Evolutionary conservation across 1,140 invertebrate species (phyloP).

Genomic region (Drosophila aff.): DNA sequence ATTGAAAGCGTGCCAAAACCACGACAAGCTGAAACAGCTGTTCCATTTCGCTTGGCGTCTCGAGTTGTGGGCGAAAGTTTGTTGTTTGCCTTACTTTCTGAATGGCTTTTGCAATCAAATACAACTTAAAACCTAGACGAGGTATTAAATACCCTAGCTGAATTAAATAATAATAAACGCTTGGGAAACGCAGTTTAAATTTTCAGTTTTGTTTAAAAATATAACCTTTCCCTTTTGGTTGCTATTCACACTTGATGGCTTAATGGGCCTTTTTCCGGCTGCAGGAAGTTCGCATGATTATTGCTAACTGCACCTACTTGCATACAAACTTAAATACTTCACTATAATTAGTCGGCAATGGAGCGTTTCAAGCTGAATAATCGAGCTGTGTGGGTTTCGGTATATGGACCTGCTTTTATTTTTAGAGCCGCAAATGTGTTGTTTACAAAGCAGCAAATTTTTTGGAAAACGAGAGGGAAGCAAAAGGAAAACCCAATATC

Average conservation of each 20-base stretch:
- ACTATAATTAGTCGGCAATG: slow-evolving; percentile 38
- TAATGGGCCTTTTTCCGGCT: slow-evolving; percentile 4
- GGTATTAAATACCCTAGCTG: slow-evolving; percentile 13
- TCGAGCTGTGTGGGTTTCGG: slow-evolving; percentile 10
- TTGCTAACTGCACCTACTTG: slow-evolving; percentile 27
- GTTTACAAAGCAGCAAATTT: slow-evolving; percentile 44
- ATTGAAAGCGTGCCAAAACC: slow-evolving; percentile 78
- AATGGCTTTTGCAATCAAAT: slow-evolving; percentile 36
- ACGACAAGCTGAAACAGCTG: slow-evolving; percentile 58
- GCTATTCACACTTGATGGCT: too few species aligned
- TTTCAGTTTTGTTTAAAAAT: neutral
- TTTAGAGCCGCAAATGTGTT: slow-evolving; percentile 37
- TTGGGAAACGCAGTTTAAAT: neutral
- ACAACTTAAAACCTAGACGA: slow-evolving; percentile 7
- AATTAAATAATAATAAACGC: neutral
- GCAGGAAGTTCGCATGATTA: slow-evolving; percentile 70
- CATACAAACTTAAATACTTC: slow-evolving; percentile 33
- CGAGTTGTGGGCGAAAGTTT: slow-evolving; percentile 75
- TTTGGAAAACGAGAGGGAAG: slow-evolving; percentile 27
- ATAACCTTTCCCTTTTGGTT: slow-evolving; percentile 7
- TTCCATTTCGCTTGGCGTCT: slow-evolving; percentile 76
- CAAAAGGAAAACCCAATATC: slow-evolving; percentile 25
- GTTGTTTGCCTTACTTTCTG: slow-evolving; percentile 36
- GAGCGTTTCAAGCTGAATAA: slow-evolving; percentile 25
- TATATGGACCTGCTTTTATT: slow-evolving; percentile 42